Percentiles rank a stretch among this genome's conserved stretches.
phyloP scores from a whole-genome alignment of 2,888 invertebrate genomes.

The Drosophila sordidapex region DNA sequence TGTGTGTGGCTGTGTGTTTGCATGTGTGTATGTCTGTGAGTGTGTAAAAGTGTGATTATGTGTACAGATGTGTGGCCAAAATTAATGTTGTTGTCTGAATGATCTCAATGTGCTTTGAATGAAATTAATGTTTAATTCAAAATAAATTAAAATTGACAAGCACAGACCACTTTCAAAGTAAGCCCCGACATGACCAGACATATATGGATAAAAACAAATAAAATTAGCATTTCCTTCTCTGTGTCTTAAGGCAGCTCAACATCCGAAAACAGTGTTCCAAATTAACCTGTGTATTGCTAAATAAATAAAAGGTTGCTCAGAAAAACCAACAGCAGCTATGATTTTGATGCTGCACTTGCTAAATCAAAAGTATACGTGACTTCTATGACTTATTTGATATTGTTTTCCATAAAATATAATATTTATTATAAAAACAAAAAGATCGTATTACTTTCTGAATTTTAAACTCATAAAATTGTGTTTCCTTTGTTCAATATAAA shows the following conservation, averaged over 20 bases:
- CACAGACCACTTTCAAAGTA: slow-evolving; percentile 3
- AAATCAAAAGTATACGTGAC: not conserved
- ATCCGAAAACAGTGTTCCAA: not conserved
- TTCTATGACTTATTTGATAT: not conserved
- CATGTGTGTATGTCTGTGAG: slow-evolving; percentile 43
- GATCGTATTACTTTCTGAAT: not conserved
- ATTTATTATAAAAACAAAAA: not conserved
- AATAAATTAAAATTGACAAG: slow-evolving; percentile 38
- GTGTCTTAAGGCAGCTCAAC: not conserved
- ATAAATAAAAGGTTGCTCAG: not conserved
- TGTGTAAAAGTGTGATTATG: slow-evolving; percentile 12
- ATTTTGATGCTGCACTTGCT: not conserved
- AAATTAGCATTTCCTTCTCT: not conserved
- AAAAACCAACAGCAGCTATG: not conserved
- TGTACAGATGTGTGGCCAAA: slow-evolving; percentile 25
- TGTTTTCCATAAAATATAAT: not conserved
- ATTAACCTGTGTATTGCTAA: not conserved
- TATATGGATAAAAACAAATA: not conserved
- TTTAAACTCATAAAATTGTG: slow-evolving; percentile 2
- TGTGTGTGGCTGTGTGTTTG: slow-evolving; percentile 17
- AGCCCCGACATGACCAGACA: not conserved
- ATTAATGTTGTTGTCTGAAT: slow-evolving; percentile 53
- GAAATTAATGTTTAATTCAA: slow-evolving; percentile 64
- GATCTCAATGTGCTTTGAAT: slow-evolving; percentile 58
- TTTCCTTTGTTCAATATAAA: slow-evolving; percentile 16